These are phyloP conservation scores for Oophaga pumilio DNA, from an alignment of 2,113 vertebrate species.

Conservation along the genomic window DNA sequence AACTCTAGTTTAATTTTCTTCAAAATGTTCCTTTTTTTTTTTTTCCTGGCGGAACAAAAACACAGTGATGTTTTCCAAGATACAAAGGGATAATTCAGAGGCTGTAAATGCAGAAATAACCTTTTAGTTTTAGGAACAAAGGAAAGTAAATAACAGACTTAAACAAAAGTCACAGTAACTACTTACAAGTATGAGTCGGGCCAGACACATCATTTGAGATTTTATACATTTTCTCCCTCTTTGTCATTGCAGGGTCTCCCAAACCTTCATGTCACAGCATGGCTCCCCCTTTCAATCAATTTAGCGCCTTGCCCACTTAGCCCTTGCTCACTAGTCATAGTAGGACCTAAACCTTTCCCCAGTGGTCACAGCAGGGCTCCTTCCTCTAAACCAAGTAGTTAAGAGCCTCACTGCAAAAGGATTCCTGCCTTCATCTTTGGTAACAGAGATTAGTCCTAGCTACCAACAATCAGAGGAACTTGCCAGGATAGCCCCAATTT, in stretches of 20 bases:
- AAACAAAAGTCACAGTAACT: background rate
- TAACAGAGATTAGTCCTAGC: too few relatives aligned
- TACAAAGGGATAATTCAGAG: constrained; percentile 1
- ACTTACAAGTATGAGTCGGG: background rate
- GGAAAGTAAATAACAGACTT: background rate
- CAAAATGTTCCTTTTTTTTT: constrained; percentile 39
- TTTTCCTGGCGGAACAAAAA: constrained; percentile 13
- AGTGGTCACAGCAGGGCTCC: background rate
- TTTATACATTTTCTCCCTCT: too few relatives aligned
- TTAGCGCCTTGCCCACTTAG: too few relatives aligned
- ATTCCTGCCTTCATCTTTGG: too few relatives aligned
- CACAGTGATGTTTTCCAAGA: background rate
- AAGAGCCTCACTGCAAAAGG: too few relatives aligned
- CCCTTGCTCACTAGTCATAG: too few relatives aligned
- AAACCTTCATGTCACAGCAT: too few relatives aligned
- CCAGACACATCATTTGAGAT: too few relatives aligned
- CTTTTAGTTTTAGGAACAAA: constrained; percentile 7
- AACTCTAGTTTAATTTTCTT: constrained; percentile 49
- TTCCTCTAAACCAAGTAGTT: background rate
- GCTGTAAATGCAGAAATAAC: background rate
- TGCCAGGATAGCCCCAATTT: too few relatives aligned
- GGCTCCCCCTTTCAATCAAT: too few relatives aligned
- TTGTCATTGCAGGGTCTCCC: too few relatives aligned
- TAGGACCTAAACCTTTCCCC: background rate
- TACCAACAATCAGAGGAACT: too few relatives aligned